Evolutionary conservation across 2,113 vertebrate species (phyloP).

Genomic region (Etia nguti): DNA sequence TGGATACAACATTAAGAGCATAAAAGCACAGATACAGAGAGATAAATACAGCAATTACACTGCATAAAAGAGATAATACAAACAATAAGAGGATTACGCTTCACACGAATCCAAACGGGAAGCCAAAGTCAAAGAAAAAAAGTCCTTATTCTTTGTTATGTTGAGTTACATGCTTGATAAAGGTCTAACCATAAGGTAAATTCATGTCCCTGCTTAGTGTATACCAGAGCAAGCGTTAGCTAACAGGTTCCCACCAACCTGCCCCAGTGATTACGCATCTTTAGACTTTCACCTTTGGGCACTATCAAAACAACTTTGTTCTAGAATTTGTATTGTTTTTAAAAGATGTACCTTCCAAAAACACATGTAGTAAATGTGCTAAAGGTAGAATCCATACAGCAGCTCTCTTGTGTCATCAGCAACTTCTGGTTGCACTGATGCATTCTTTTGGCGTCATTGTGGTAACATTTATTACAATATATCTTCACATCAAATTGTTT

Average conservation of each 20-base stretch:
- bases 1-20: neutral
- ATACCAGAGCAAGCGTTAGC: neutral
- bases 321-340: neutral
- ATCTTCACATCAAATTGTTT: neutral
- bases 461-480: neutral
- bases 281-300: neutral
- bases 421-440: neutral
- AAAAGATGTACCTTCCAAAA: neutral
- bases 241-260: neutral
- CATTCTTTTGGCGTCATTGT: neutral
- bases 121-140: neutral
- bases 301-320: neutral
- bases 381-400: neutral
- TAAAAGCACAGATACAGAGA: neutral
- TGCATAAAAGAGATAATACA: neutral
- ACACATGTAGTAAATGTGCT: neutral
- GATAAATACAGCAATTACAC: neutral
- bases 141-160: neutral
- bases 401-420: neutral
- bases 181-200: neutral
- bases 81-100: neutral
- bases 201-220: neutral
- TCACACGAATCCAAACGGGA: neutral
- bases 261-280: neutral
- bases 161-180: neutral